Base-by-base conservation (phyloP, 1,140 invertebrate genomes). In the Drosophila cardini region DNA sequence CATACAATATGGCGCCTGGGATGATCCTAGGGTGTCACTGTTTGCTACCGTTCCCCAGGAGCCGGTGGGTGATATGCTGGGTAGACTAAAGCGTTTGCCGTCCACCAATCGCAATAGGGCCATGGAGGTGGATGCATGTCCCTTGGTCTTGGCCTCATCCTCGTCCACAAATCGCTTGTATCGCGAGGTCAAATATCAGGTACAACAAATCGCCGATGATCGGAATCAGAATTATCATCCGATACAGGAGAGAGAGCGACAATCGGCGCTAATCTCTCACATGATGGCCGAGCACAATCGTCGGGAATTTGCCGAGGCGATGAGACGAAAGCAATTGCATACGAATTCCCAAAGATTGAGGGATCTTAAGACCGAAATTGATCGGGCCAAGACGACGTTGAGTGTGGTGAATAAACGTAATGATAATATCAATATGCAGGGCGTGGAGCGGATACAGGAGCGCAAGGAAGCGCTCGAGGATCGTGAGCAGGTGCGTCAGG, bases 1-100 rank as follows among this genome's bases (percentile, higher is more conserved):
- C 36, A 61, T 56, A 0, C 67, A 65, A 7, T 52, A 63, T 9
- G 82, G 82, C 0, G 82, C 78, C 21, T 86, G 72, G 63, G 82
- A 86, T 45, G 40, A 86, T 48, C 82, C 82, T 4, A 53, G 78
- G 0, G 40, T 67, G 1, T 72, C 82, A 11, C 46, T 86, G 30
- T 86, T 86, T 2, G 82, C 82, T 32, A 67, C 71, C 0, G 45
- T 78, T 18, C 56, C 53, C 34, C 82, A 86, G 52, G 82, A 86
- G 64, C 82, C 82, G 0, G 6, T 82, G 0, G 42, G 30, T 1
- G 73, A 86, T 13, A 78, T 86, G 78, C 32, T 86, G 21, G 30
- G 46, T 0, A 56, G 57, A 1, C 0, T 86, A 6, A 72, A 67
- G 46, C 64, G 38, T 0, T 0, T 85, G 48, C 69, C 69, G 1